Conservation (phyloP, 2,888 invertebrate genomes). For the Drosophila infuscata region DNA sequence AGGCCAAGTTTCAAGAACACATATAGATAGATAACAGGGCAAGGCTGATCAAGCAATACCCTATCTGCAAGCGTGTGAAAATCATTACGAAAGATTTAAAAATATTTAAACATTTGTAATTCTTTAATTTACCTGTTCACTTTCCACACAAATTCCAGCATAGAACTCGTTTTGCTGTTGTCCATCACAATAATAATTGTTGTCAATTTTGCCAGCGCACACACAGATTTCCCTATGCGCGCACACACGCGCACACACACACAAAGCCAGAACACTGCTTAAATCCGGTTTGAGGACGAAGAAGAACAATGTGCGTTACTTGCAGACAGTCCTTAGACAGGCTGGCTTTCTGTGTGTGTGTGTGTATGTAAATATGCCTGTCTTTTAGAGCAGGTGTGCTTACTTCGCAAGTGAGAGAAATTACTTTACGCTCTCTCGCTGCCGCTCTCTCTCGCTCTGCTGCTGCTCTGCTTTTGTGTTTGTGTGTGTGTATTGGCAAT, state of each 20-base stretch:
- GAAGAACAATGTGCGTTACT: conserved; percentile 22
- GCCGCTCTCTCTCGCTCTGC: background rate
- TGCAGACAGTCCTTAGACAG: conserved; percentile 54
- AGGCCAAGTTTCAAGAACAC: too few species aligned
- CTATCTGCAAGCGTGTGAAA: background rate
- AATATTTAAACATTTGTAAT: background rate
- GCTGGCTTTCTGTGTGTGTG: conserved; percentile 1
- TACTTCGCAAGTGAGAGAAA: conserved; percentile 8
- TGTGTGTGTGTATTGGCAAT: background rate
- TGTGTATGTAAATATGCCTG: conserved; percentile 45
- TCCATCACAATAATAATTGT: conserved; percentile 37
- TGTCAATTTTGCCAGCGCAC: conserved; percentile 22
- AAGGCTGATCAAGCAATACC: background rate
- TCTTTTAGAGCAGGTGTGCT: conserved; percentile 44
- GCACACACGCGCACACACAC: background rate
- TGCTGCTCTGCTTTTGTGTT: background rate
- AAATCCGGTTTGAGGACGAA: conserved; percentile 56
- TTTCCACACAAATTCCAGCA: conserved; percentile 9
- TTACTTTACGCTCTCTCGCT: background rate
- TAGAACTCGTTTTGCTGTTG: conserved; percentile 13
- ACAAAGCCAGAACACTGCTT: background rate
- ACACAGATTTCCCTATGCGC: conserved; percentile 22
- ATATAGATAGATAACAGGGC: background rate
- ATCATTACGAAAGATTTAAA: background rate
- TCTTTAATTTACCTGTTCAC: conserved; percentile 5